Evolutionary conservation across 2,888 invertebrate genomes (phyloP), one percentile per base, ranked within the genome.

Genomic region (Athalia circularis): DNA sequence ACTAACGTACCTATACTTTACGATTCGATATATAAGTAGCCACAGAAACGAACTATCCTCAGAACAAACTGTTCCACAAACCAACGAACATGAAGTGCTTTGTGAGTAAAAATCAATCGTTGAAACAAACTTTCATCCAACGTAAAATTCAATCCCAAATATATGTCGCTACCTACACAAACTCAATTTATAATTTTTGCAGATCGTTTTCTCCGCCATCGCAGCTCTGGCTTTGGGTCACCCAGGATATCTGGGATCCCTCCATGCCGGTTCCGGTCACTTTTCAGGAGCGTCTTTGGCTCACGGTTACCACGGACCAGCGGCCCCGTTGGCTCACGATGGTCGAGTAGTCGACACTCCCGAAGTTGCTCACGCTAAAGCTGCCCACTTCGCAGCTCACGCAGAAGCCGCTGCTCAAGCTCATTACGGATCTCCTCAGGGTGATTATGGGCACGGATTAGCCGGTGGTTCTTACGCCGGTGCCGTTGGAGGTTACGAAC

Each of bases 341-440:
- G 85, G 85, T 5, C 83, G 84, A 45, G 85, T 85, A 43, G 78
- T 85, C 29, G 88, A 87, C 80, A 87, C 86, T 45, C 87, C 87
- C 65, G 88, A 87, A 80, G 86, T 88, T 4, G 85, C 86, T 11
- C 83, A 85, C 79, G 87, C 87, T 50, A 88, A 87, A 76, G 85
- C 85, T 7, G 84, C 86, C 15, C 86, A 87, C 78, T 83, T 85
- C 78, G 83, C 84, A 70, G 85, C 85, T 11, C 83, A 81, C 80
- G 79, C 79, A 4, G 75, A 74, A 3, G 79, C 76, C 5, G 79
- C 79, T 5, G 57, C 79, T 43, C 79, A 65, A 2, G 78, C 78
- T 43, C 77, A 67, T 52, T 13, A 77, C 68, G 61, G 50, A 9
- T 61, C 78, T 50, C 72, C 78, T 29, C 62, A 78, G 15, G 64